phyloP scores from a whole-genome alignment of 1,140 invertebrate genomes.

The Campoletis sonorensis region DNA sequence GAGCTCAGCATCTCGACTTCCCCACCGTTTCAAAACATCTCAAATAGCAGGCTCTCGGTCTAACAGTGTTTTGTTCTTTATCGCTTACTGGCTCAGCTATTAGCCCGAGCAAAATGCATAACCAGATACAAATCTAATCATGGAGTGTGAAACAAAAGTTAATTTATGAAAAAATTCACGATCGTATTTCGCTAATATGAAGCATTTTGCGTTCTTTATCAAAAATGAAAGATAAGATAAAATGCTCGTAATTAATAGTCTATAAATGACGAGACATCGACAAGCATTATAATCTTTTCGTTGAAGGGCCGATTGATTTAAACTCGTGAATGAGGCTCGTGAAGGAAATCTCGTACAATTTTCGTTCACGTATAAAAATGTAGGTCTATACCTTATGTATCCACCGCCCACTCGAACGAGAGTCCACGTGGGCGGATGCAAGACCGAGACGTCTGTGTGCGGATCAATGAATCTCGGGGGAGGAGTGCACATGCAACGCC shows the following conservation, averaged over 20 bases:
- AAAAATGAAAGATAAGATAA: background rate
- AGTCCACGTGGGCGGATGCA: constrained; percentile 26
- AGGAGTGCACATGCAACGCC: constrained; percentile 24
- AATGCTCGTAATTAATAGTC: background rate
- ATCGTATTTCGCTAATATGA: background rate
- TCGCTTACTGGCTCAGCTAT: background rate
- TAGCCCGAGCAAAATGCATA: background rate
- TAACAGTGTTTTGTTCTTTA: background rate
- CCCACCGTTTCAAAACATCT: constrained; percentile 36
- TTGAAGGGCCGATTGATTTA: background rate
- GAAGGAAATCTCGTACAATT: background rate
- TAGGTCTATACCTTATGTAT: constrained; percentile 9
- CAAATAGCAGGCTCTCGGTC: background rate
- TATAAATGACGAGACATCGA: background rate
- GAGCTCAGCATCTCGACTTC: constrained; percentile 37
- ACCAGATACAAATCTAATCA: background rate
- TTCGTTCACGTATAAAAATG: background rate
- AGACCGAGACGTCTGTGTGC: constrained; percentile 17
- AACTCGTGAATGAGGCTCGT: background rate
- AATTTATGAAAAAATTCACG: background rate
- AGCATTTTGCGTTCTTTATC: background rate
- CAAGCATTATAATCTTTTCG: background rate
- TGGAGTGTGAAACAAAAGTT: no score
- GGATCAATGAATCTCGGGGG: constrained; percentile 41
- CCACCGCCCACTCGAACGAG: constrained; percentile 35